A percentile compares a stretch with the other conserved stretches of the same genome.
These are phyloP conservation scores for Thomomys bottae DNA, from an alignment of 2,113 vertebrate genomes.

Conservation along the genomic window DNA sequence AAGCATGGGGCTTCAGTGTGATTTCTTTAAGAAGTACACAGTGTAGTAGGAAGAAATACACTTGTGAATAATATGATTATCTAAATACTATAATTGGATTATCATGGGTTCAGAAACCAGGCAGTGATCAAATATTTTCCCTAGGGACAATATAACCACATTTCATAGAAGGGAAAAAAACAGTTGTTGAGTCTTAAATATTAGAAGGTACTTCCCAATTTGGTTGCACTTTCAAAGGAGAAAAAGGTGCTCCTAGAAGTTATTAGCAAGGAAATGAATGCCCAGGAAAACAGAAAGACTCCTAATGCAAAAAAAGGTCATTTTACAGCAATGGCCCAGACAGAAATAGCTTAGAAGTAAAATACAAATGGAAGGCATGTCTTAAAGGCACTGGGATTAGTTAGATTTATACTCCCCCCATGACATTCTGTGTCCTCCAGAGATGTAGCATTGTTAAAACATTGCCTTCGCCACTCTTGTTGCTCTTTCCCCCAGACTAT, in stretches of 20 bases:
- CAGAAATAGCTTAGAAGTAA: not conserved
- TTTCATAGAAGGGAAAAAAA: not conserved
- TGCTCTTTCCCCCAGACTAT: not conserved
- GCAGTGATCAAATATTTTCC: not conserved
- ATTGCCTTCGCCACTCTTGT: not conserved
- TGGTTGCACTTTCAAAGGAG: not conserved
- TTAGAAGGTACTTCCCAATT: not conserved
- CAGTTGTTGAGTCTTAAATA: not conserved
- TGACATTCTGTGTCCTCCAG: not conserved
- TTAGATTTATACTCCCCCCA: not conserved
- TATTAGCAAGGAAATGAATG: not conserved
- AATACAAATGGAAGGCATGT: not conserved
- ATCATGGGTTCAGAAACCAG: not conserved
- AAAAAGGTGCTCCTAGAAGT: not conserved
- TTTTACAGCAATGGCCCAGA: not conserved
- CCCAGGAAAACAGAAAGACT: not conserved
- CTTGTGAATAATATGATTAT: not conserved
- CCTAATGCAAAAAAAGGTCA: not conserved
- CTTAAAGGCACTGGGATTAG: not conserved
- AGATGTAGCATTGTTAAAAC: not conserved
- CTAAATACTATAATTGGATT: not conserved
- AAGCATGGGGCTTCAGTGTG: not conserved
- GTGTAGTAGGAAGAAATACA: not conserved
- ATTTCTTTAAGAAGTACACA: constrained; percentile 7
- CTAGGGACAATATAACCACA: not conserved